phyloP scores from a whole-genome alignment of 2,797 vertebrate species.

The Triplophysa yarkandensis region DNA sequence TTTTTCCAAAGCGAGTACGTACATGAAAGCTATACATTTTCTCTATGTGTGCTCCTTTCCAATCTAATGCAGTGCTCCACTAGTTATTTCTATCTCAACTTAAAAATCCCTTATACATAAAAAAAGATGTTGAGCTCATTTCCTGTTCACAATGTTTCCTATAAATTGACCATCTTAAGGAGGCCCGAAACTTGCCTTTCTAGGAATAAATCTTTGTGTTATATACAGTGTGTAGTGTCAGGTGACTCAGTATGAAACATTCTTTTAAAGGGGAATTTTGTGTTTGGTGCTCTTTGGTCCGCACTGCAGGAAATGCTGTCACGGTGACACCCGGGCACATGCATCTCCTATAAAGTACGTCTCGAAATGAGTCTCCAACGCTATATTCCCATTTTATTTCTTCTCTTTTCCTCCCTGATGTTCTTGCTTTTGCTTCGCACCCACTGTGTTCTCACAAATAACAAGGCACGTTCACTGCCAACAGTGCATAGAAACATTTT shows the following conservation, averaged over 20 bases:
- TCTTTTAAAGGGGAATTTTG: constrained; percentile 15
- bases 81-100: no score
- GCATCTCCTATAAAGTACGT: constrained; percentile 21
- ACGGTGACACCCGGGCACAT: constrained; percentile 43
- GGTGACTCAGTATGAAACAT: constrained; percentile 22
- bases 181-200: constrained; percentile 11
- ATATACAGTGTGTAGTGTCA: constrained; percentile 14
- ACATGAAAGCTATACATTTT: no score
- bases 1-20: no score
- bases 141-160: background rate
- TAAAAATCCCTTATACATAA: background rate
- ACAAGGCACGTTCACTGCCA: constrained; percentile 30
- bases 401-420: constrained; percentile 54
- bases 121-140: background rate
- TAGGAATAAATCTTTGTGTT: constrained; percentile 10
- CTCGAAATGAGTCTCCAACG: constrained; percentile 42
- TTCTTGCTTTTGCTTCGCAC: constrained; percentile 46
- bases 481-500: background rate
- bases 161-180: background rate
- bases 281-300: constrained; percentile 36
- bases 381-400: constrained; percentile 39
- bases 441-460: constrained; percentile 46
- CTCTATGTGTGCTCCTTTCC: no score
- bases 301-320: constrained; percentile 52
- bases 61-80: no score